A percentile compares a stretch with the other conserved stretches of the same genome.
Conservation (phyloP, 2,888 invertebrate species). For the Ennomos quercinarius region DNA sequence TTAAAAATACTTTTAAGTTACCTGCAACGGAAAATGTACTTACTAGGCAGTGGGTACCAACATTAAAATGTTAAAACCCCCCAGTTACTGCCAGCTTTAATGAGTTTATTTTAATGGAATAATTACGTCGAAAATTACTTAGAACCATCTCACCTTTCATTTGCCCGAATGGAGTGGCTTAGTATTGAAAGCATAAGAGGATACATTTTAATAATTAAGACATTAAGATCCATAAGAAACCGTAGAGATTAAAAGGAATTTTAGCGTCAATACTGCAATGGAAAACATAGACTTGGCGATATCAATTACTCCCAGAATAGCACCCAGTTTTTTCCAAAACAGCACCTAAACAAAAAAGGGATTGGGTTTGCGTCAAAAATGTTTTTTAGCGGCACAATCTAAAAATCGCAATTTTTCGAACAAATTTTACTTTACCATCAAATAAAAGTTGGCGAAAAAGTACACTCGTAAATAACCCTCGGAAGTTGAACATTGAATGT, state of each 20-base stretch:
- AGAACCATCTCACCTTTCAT: conserved; percentile 46
- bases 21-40: conserved; percentile 42
- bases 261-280: too few relatives aligned
- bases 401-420: too few relatives aligned
- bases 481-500: conserved; percentile 6
- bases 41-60: conserved; percentile 37
- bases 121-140: conserved; percentile 65
- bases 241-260: not conserved
- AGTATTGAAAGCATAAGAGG: conserved; percentile 23
- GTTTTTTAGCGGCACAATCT: too few relatives aligned
- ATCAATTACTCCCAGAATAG: too few relatives aligned
- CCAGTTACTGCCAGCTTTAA: conserved; percentile 51
- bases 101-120: conserved; percentile 68
- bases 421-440: too few relatives aligned
- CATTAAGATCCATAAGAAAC: conserved; percentile 2
- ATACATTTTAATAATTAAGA: conserved; percentile 17
- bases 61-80: conserved; percentile 59
- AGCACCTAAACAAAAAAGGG: too few relatives aligned
- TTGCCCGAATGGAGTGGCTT: conserved; percentile 23
- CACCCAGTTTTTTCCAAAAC: too few relatives aligned
- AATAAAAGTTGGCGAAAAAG: not conserved
- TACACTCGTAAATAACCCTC: not conserved
- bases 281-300: too few relatives aligned
- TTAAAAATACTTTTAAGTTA: conserved; percentile 61
- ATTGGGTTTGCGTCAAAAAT: too few relatives aligned